Evolutionary conservation across 2,888 invertebrate genomes (phyloP).

Genomic region (Coecobrya sp.): DNA sequence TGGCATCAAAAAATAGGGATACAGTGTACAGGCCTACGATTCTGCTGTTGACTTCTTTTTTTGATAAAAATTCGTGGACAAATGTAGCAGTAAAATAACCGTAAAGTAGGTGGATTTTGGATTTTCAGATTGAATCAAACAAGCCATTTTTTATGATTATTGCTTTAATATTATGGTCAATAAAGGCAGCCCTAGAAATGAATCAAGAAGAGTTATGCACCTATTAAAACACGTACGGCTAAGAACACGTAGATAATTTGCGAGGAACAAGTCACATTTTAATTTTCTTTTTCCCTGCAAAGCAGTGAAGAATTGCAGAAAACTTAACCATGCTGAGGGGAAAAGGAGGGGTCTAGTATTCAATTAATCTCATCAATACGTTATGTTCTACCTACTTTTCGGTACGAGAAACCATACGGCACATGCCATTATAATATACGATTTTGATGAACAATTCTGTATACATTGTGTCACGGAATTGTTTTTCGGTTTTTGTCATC

Average conservation of each 20-base stretch:
- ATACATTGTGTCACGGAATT: conserved; percentile 15
- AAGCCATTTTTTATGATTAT: conserved; percentile 62
- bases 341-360: not conserved
- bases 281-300: conserved; percentile 32
- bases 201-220: conserved; percentile 60
- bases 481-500: conserved; percentile 16
- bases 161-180: conserved; percentile 52
- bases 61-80: not conserved
- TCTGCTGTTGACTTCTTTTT: not conserved
- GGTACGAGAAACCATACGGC: not conserved
- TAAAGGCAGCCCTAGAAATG: conserved; percentile 50
- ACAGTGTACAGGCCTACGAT: not conserved
- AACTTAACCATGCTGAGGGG: not conserved
- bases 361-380: conserved; percentile 51
- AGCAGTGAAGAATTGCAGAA: conserved; percentile 31
- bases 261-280: conserved; percentile 16
- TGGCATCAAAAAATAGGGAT: not conserved
- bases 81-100: not conserved
- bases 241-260: conserved; percentile 30
- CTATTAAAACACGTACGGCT: conserved; percentile 37
- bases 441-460: conserved; percentile 30
- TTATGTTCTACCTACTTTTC: not conserved
- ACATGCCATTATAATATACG: no score
- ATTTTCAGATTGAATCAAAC: conserved; percentile 61
- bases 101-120: conserved; percentile 25